Evolutionary conservation across 2,797 vertebrate species (phyloP), one percentile per base, ranked within the genome.

Genomic region (Bradypodion ventrale): DNA sequence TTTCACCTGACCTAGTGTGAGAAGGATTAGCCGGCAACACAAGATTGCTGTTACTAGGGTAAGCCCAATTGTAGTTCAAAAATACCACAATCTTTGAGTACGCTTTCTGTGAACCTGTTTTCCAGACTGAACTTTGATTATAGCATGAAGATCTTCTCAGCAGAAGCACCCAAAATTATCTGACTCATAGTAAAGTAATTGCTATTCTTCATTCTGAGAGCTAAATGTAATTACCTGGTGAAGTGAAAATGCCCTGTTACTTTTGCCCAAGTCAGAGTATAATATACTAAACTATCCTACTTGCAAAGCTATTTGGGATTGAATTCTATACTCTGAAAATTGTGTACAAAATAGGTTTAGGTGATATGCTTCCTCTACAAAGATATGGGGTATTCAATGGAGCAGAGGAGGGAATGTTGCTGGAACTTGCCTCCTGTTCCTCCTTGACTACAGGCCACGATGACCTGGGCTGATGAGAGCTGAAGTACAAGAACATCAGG

Each of bases 191-290:
- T 63, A 69, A 90, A 87, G 74, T 13, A 59, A 72, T 44, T 76
- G 5, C 70, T 85, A 66, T 6, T 88, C 46, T 77, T 92, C 1
- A 83, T 87, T 32, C n/a, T 0, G 0, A 62, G 76, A 75, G 59
- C 23, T 74, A 66, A 65, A 66, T 23, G 5, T 56, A 52, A 42
- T 2, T 10, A 8, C 84, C 37, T 37, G 87, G 16, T 60, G 42
- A 75, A 80, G 35, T 49, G 32, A 60, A 60, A 46, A 21, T 12
- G 13, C 84, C 84, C 77, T 77, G 81, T 87, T 52, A 82, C 68
- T n/a, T 85, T 87, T 89, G 25, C 63, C 79, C 70, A 89, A 59
- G 85, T n/a, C n/a, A n/a, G n/a, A 1, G 4, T 23, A 44, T 70
- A 74, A 29, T 70, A 87, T 79, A 76, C 32, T 86, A 78, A 37